Base-by-base conservation (phyloP, 2,113 vertebrate genomes). In the Gopherus flavomarginatus region DNA sequence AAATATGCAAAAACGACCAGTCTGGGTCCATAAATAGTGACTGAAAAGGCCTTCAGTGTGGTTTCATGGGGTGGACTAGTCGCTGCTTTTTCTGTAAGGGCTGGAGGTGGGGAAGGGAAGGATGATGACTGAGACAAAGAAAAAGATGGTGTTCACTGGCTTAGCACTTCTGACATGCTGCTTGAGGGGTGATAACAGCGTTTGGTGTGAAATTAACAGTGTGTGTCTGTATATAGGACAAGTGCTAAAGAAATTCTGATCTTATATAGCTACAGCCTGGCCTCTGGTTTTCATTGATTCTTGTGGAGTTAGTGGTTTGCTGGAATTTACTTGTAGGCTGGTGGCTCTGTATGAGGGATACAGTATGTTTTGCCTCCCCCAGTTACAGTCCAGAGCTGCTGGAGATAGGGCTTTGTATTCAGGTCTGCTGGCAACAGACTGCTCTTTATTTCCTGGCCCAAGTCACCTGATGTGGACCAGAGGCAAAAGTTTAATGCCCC, bases 241-340 rank as follows among this genome's bases (percentile, higher is more conserved):
- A 85, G 31, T 47, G 72, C 82, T 91, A 49, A 89, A 14, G 92
- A 95, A 97, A 96, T 96, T 85, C 91, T 85, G 84, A 69, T 96
- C 95, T 94, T 89, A 21, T 12, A 49, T 79, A 89, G 69, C 88
- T 85, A 56, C 80, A 17, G 69, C 81, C 90, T 92, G 22, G 53
- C 93, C 38, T 85, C 86, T 94, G 72, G 85, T 4, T 56, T 88
- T 88, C 96, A 96, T 91, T 95, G 97, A 97, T 97, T 95, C 83
- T 93, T 72, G 85, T 89, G 84, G 10, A 42, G 6, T 84, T 95
- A 95, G 92, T 91, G 94, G 92, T 91, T 93, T 93, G 92, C 92
- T 93, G 95, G 89, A 94, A 95, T 97, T 97, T 96, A 54, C 87
- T 92, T 49, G 92, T 81, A 91, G 93, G 95, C 94, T 91, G 89